These are phyloP conservation scores for Leucoraja ocellata DNA, from an alignment of 2,797 vertebrate species.

Conservation along the genomic window DNA sequence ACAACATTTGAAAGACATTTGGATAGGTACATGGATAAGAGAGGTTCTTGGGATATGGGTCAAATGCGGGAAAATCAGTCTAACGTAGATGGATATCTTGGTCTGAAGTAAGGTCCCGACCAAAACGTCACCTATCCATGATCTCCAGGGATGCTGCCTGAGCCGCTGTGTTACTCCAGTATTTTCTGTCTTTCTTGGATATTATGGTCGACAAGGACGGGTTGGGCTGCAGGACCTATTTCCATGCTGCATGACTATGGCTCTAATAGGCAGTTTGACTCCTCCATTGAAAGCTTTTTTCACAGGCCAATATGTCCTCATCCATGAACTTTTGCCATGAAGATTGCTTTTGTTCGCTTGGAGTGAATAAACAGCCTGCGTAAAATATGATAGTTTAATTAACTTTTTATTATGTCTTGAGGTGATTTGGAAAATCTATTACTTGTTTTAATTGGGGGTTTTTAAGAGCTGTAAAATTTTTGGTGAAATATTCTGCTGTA, in stretches of 20 bases:
- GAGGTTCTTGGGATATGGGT: too few relatives aligned
- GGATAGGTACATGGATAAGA: too few relatives aligned
- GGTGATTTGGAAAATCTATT: background rate
- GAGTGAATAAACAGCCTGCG: background rate
- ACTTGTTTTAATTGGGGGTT: background rate
- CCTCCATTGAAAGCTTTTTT: background rate
- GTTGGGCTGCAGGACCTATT: too few relatives aligned
- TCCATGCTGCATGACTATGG: background rate
- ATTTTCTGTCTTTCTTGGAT: too few relatives aligned
- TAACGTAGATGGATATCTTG: too few relatives aligned
- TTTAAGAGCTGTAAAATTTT: background rate
- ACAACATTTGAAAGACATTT: too few relatives aligned
- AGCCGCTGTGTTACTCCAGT: too few relatives aligned
- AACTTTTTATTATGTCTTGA: background rate
- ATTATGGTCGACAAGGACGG: too few relatives aligned
- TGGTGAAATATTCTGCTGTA: background rate
- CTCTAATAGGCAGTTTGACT: background rate
- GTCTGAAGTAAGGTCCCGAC: too few relatives aligned
- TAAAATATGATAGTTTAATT: background rate
- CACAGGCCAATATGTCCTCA: background rate
- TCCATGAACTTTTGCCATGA: background rate
- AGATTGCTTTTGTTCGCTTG: background rate
- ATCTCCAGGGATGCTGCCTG: too few relatives aligned
- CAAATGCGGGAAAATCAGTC: too few relatives aligned
- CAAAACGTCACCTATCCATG: too few relatives aligned